These are phyloP conservation scores for Solea solea DNA, from an alignment of 2,113 vertebrate species.

Conservation along the genomic window DNA sequence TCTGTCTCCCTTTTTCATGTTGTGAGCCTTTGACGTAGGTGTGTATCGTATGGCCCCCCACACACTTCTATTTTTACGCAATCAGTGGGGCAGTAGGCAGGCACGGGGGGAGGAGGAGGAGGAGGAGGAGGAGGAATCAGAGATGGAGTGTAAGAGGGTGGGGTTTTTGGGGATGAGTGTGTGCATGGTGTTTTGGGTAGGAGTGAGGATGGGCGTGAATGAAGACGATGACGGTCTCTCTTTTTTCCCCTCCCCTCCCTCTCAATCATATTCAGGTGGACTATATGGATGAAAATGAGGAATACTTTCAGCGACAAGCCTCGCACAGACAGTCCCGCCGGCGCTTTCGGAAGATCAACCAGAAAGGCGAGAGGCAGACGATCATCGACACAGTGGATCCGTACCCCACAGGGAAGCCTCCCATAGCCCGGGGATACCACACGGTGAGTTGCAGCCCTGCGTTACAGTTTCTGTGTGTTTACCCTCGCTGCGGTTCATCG, in stretches of 20 bases:
- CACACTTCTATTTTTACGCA: slow-evolving; percentile 78
- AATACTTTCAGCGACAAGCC: slow-evolving; percentile 98
- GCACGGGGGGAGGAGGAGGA: slow-evolving; percentile 1
- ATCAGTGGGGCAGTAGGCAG: slow-evolving; percentile 39
- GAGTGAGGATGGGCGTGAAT: slow-evolving; percentile 23
- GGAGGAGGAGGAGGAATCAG: slow-evolving; percentile 24
- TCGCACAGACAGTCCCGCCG: slow-evolving; percentile 96
- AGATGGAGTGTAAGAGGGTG: slow-evolving; percentile 29
- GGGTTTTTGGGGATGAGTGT: slow-evolving; percentile 8
- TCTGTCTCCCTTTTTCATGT: slow-evolving; percentile 30
- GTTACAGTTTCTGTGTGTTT: slow-evolving; percentile 13
- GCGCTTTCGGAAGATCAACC: slow-evolving; percentile 98
- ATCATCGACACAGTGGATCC: slow-evolving; percentile 99
- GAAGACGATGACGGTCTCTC: slow-evolving; percentile 44
- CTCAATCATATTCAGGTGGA: slow-evolving; percentile 86
- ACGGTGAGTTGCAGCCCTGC: slow-evolving; percentile 85
- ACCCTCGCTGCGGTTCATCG: slow-evolving; percentile 26
- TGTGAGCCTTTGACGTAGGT: slow-evolving; percentile 71
- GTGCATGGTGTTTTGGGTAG: neutral
- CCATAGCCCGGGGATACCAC: slow-evolving; percentile 93
- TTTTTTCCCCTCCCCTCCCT: slow-evolving; percentile 34
- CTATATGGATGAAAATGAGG: slow-evolving; percentile 99
- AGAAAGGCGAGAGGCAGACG: slow-evolving; percentile 97
- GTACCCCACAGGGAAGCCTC: slow-evolving; percentile 93
- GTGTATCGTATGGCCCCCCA: slow-evolving; percentile 61